These are phyloP conservation scores for Muntiacus muntjak DNA, from an alignment of 2,113 vertebrate species.

Conservation along the genomic window DNA sequence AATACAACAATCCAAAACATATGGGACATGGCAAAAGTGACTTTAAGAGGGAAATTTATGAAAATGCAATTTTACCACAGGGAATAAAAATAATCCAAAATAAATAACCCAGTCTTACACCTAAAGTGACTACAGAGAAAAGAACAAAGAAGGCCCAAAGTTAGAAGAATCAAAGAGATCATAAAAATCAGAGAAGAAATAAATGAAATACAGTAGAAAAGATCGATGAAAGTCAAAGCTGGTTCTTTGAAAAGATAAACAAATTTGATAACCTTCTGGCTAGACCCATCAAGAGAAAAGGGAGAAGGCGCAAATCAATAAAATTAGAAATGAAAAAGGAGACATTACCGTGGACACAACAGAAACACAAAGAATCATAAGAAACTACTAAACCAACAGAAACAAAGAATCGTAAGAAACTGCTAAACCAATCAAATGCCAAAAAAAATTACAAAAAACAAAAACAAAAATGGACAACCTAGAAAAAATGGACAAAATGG, in stretches of 20 bases:
- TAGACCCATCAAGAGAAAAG: not conserved
- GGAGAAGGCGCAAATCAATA: not conserved
- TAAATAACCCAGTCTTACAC: not conserved
- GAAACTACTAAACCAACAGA: not conserved
- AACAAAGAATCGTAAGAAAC: not conserved
- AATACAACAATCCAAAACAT: not conserved
- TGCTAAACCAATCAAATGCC: not conserved
- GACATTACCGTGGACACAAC: not conserved
- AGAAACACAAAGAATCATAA: not conserved
- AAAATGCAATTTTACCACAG: not conserved
- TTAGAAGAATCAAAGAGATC: not conserved
- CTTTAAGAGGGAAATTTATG: not conserved
- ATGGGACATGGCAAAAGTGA: not conserved
- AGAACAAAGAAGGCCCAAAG: not conserved
- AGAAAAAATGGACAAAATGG: not conserved
- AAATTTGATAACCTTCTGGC: not conserved
- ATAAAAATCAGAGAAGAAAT: not conserved
- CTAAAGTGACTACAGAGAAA: not conserved
- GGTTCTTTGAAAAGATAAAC: not conserved
- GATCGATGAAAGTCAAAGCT: not conserved
- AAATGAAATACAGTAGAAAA: not conserved
- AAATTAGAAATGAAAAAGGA: not conserved
- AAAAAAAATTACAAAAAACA: not conserved
- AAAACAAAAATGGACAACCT: not conserved
- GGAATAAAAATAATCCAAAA: not conserved